phyloP scores from a whole-genome alignment of 53 echinoderm and acorn worm genomes.

The Astropecten irregularis region DNA sequence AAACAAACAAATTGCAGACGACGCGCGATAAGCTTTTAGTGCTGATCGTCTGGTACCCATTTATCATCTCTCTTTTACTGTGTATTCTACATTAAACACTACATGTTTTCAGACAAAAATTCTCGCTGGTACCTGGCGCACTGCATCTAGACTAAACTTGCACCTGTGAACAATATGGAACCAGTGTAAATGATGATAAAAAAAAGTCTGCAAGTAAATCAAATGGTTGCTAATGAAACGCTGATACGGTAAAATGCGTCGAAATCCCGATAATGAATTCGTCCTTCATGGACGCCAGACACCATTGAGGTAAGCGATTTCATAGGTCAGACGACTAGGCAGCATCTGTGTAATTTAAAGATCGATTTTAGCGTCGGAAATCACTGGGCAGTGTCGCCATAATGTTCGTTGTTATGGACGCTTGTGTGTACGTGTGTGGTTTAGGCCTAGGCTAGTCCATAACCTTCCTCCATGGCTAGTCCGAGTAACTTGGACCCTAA shows the following conservation, averaged over 20 bases:
- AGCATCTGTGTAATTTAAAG: neutral
- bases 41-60: too few relatives aligned
- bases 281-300: slow-evolving; percentile 75
- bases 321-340: neutral
- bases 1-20: slow-evolving; percentile 11
- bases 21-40: neutral
- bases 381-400: too few relatives aligned
- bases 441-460: neutral
- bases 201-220: too few relatives aligned
- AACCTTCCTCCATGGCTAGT: too few relatives aligned
- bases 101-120: too few relatives aligned
- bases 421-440: neutral
- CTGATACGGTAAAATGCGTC: neutral
- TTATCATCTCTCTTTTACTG: neutral
- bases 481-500: too few relatives aligned
- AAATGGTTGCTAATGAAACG: slow-evolving; percentile 11
- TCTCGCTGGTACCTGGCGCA: too few relatives aligned
- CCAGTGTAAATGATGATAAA: too few relatives aligned
- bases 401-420: slow-evolving; percentile 58
- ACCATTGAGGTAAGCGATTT: slow-evolving; percentile 58
- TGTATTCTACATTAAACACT: too few relatives aligned
- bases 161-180: neutral
- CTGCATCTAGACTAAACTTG: neutral
- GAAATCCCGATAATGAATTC: slow-evolving; percentile 70
- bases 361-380: too few relatives aligned